A percentile compares a stretch with the other conserved stretches of the same genome.
Conservation (phyloP, 2,113 vertebrate genomes). For the Scomber japonicus region DNA sequence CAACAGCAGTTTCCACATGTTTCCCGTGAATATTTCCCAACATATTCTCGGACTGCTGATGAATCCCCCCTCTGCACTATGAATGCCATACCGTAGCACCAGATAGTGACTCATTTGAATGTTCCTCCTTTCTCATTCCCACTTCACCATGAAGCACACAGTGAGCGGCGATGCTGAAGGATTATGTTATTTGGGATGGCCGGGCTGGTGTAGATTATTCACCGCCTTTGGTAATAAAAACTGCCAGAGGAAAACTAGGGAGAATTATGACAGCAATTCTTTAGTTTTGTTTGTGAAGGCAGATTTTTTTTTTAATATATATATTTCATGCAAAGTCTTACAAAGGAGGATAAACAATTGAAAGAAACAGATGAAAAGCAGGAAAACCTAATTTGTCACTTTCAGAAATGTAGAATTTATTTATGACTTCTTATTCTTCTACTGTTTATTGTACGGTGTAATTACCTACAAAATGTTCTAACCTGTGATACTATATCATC, state of each 20-base stretch:
- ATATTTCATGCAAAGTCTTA: conserved; percentile 59
- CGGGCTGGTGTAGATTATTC: conserved; percentile 77
- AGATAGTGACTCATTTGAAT: conserved; percentile 74
- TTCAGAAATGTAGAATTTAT: conserved; percentile 53
- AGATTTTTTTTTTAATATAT: conserved; percentile 32
- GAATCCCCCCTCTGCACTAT: conserved; percentile 49
- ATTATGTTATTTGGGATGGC: conserved; percentile 77
- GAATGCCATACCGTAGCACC: conserved; percentile 41
- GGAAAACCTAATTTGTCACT: conserved; percentile 61
- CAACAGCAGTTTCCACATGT: conserved; percentile 7
- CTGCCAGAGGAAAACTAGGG: conserved; percentile 75
- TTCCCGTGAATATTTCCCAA: background rate
- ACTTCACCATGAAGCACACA: conserved; percentile 71
- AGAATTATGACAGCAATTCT: conserved; percentile 82
- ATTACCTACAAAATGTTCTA: conserved; percentile 16
- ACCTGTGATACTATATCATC: conserved; percentile 16
- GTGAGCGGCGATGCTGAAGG: conserved; percentile 74
- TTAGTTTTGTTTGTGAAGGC: conserved; percentile 70
- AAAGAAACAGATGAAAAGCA: conserved; percentile 54
- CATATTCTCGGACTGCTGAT: conserved; percentile 24
- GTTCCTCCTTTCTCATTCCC: conserved; percentile 70
- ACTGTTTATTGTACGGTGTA: conserved; percentile 16
- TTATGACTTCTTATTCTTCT: conserved; percentile 36
- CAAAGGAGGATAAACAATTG: conserved; percentile 66
- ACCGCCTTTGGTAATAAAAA: conserved; percentile 77